A percentile compares a stretch with the other conserved stretches of the same genome.
Evolutionary conservation across 1,140 invertebrate genomes (phyloP).

Genomic region (Conus betulinus): DNA sequence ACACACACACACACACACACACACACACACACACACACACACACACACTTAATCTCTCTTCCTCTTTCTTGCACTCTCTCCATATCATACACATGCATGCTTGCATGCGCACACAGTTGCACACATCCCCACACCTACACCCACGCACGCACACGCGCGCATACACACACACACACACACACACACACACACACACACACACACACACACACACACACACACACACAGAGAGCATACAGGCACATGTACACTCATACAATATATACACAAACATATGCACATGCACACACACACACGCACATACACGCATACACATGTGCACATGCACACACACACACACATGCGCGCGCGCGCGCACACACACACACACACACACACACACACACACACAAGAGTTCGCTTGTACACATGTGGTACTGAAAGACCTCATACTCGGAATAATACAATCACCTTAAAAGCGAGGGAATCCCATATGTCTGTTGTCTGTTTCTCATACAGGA

Average conservation of each 20-base stretch:
- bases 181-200: neutral
- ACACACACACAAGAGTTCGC: neutral
- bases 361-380: too few relatives aligned
- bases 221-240: neutral
- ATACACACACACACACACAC: constrained; percentile 16
- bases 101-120: neutral
- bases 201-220: neutral
- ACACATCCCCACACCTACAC: neutral
- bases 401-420: too few relatives aligned
- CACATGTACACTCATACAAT: neutral
- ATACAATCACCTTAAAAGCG: too few relatives aligned
- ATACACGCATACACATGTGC: neutral
- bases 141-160: neutral
- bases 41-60: too few relatives aligned
- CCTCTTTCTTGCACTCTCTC: too few relatives aligned
- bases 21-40: too few relatives aligned
- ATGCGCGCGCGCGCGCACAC: neutral
- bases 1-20: too few relatives aligned
- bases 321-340: constrained; percentile 22
- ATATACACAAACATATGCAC: neutral
- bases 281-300: neutral
- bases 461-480: too few relatives aligned
- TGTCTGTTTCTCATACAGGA: too few relatives aligned
- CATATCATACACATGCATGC: too few relatives aligned
- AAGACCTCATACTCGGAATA: too few relatives aligned